Percentiles rank a stretch among this genome's conserved stretches.
Evolutionary conservation across 2,797 vertebrate genomes (phyloP).

Genomic region (Myiotriccus ornatus): DNA sequence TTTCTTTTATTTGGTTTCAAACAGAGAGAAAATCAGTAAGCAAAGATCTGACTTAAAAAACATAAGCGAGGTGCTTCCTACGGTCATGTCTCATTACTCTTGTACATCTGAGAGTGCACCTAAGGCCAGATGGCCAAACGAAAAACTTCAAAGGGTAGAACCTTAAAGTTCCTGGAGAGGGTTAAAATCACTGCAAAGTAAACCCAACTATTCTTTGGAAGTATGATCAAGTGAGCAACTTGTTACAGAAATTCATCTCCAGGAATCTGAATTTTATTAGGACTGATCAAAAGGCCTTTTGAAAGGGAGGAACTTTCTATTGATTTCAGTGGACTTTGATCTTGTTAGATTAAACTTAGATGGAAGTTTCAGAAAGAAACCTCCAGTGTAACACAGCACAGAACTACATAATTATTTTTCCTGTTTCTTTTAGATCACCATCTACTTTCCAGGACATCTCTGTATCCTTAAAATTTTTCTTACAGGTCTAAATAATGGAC

Average conservation of each 20-base stretch:
- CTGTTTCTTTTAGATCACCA: not conserved
- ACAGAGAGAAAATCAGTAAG: not conserved
- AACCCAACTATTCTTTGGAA: not conserved
- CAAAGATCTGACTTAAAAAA: not conserved
- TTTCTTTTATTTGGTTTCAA: not conserved
- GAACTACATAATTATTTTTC: not conserved
- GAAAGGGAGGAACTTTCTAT: not conserved
- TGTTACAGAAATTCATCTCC: not conserved
- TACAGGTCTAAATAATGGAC: not conserved
- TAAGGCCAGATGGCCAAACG: not conserved
- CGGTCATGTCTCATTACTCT: not conserved
- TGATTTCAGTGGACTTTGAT: conserved; percentile 3
- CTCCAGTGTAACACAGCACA: not conserved
- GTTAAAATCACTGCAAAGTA: not conserved
- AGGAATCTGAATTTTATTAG: not conserved
- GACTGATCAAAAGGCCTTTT: conserved; percentile 3
- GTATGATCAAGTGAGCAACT: not conserved
- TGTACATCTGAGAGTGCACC: not conserved
- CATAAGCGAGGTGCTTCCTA: not conserved
- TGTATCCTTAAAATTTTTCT: not conserved
- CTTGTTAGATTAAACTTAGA: not conserved
- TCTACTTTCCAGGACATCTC: not conserved
- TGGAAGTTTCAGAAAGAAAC: conserved; percentile 5
- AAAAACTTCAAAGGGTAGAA: not conserved
- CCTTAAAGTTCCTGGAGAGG: not conserved